A percentile compares a stretch with the other conserved stretches of the same genome.
Evolutionary conservation across 2,888 invertebrate genomes (phyloP).

Genomic region (Dromius quadrimaculatus): DNA sequence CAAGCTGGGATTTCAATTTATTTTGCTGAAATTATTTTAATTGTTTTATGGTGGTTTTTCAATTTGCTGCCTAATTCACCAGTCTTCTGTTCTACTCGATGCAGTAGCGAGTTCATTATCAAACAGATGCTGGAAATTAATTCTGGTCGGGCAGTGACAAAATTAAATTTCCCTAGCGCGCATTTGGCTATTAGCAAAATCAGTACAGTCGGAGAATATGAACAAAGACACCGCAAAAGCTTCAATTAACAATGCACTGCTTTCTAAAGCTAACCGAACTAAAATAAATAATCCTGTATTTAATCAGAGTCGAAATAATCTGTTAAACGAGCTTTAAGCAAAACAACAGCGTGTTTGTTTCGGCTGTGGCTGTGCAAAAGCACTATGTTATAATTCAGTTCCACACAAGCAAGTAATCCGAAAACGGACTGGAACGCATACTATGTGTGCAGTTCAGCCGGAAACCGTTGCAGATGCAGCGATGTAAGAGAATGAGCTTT

Average conservation of each 20-base stretch:
- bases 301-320: slow-evolving; percentile 34
- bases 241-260: slow-evolving; percentile 14
- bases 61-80: too few relatives aligned
- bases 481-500: slow-evolving; percentile 29
- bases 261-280: slow-evolving; percentile 3
- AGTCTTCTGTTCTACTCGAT: too few relatives aligned
- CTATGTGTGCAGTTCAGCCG: slow-evolving; percentile 6
- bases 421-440: too few relatives aligned
- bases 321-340: slow-evolving; percentile 25
- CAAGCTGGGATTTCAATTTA: too few relatives aligned
- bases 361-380: slow-evolving; percentile 3
- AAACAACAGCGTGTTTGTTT: slow-evolving; percentile 3
- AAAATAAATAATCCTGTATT: slow-evolving; percentile 34
- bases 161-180: slow-evolving; percentile 27
- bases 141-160: slow-evolving; percentile 7
- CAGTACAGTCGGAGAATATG: neutral
- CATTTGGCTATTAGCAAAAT: slow-evolving; percentile 24
- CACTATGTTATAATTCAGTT: slow-evolving; percentile 18
- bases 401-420: slow-evolving; percentile 27
- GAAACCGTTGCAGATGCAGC: slow-evolving; percentile 28
- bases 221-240: slow-evolving; percentile 26
- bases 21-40: too few relatives aligned
- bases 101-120: neutral
- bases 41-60: too few relatives aligned
- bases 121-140: slow-evolving; percentile 8